Base-by-base conservation (phyloP, 2,113 vertebrate species). In the Azemiops feae region DNA sequence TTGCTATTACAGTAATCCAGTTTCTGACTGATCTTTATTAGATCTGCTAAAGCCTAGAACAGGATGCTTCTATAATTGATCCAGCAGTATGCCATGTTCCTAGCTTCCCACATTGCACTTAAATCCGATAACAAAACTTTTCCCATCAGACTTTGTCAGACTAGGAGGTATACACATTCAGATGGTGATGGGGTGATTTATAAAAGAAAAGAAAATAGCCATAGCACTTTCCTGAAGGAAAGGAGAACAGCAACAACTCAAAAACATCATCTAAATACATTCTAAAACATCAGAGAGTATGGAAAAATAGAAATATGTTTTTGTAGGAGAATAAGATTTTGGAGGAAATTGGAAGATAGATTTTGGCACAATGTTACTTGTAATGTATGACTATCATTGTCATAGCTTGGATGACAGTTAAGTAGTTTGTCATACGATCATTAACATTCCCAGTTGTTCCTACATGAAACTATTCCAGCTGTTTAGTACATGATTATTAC, bases 361-460 rank as follows among this genome's bases (percentile, higher is more conserved):
- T 39, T 43, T 43, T 81, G 74, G 18, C 34, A 43, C 1, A 22
- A 7, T 43, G 18, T 81, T 43, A 81, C 7, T 81, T 39, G 18
- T 39, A 81, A 81, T 81, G 20, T 81, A 81, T 81, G 18, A 10
- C 74, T 39, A 39, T 43, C 74, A 81, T 22, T 93, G 94, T 91
- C 96, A 96, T 64, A 91, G 0, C 86, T 20, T 93, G 60, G 95
- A 87, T 88, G 57, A 93, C 30, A 93, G 91, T 89, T 88, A 96
- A 94, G 95, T 94, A 93, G 89, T 93, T 92, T 95, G 23, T 23
- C 95, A 86, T 89, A 74, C 93, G 74, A 95, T 57, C 95, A 85
- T 89, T 88, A 54, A 11, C 85, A 90, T 92, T 95, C 96, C 90
- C 95, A 93, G 94, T 96, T 94, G 92, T 95, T 89, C 87, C n/a